These are phyloP conservation scores for Cataglyphis livida DNA, from an alignment of 2,888 invertebrate genomes.

Conservation along the genomic window DNA sequence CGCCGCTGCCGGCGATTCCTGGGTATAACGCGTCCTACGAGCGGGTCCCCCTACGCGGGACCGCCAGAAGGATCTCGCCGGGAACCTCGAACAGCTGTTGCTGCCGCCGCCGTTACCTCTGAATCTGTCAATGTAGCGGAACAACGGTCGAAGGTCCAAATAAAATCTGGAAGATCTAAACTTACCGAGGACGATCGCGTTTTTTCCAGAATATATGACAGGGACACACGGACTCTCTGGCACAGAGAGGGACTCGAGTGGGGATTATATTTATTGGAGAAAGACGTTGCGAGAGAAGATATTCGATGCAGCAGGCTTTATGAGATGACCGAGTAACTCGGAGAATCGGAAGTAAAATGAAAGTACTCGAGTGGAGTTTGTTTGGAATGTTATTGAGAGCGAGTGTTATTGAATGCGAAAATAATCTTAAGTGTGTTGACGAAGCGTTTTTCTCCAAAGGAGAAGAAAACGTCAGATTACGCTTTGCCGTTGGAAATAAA, in stretches of 20 bases:
- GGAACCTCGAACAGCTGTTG: conserved; percentile 22
- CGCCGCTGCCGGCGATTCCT: conserved; percentile 86
- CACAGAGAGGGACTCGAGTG: neutral
- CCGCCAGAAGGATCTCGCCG: conserved; percentile 23
- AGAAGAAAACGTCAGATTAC: conserved; percentile 14
- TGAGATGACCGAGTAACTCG: neutral
- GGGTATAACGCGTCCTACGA: conserved; percentile 84
- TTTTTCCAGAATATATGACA: neutral
- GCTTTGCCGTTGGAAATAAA: conserved; percentile 38
- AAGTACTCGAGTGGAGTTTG: neutral
- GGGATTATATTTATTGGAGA: neutral
- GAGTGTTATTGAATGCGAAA: conserved; percentile 14
- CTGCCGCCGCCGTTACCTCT: conserved; percentile 36
- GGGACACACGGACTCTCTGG: neutral
- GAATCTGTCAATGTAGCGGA: conserved; percentile 39
- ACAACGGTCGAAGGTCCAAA: neutral
- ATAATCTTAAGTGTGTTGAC: conserved; percentile 21
- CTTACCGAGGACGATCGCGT: neutral
- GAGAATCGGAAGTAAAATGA: neutral
- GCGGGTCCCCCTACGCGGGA: conserved; percentile 35
- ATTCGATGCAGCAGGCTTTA: conserved; percentile 39
- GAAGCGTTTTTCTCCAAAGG: conserved; percentile 13
- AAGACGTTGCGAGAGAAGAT: neutral
- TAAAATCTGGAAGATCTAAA: neutral
- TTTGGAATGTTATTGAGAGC: neutral